phyloP scores from a whole-genome alignment of 2,888 invertebrate species.

The Ernsta delagoae region DNA sequence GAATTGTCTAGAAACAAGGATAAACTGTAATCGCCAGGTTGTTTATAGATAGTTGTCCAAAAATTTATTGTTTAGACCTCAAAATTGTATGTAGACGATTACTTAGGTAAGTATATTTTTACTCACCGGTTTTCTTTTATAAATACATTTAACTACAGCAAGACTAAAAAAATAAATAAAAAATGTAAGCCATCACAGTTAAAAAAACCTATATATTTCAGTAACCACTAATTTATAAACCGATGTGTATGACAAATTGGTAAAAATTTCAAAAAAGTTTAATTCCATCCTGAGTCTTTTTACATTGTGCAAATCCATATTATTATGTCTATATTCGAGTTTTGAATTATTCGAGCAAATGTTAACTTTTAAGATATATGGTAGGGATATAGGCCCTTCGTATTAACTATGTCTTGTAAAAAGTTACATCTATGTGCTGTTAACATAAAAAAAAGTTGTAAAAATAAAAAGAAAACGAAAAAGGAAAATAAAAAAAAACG shows the following conservation, averaged over 20 bases:
- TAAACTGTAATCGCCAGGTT: neutral
- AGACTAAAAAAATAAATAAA: conserved; percentile 4
- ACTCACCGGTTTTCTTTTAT: neutral
- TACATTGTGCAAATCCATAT: conserved; percentile 68
- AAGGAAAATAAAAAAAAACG: conserved; percentile 54
- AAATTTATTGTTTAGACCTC: neutral
- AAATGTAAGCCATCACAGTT: conserved; percentile 4
- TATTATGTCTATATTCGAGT: conserved; percentile 39
- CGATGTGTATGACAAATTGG: conserved; percentile 40
- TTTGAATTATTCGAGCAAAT: conserved; percentile 28
- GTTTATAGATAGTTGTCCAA: neutral
- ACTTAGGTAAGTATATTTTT: neutral
- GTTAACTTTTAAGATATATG: conserved; percentile 28
- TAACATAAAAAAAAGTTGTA: conserved; percentile 39
- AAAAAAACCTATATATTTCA: neutral
- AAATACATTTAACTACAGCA: neutral
- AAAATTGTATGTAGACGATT: neutral
- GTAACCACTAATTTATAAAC: conserved; percentile 17
- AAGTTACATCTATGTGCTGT: conserved; percentile 33
- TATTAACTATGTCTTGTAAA: conserved; percentile 40
- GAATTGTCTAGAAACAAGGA: conserved; percentile 24
- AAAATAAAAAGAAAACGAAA: conserved; percentile 48
- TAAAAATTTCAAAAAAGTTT: conserved; percentile 51
- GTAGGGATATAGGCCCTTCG: conserved; percentile 44
- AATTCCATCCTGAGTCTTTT: conserved; percentile 59